Conservation (phyloP, 1,140 invertebrate genomes). For the Pachypsylla venusta region DNA sequence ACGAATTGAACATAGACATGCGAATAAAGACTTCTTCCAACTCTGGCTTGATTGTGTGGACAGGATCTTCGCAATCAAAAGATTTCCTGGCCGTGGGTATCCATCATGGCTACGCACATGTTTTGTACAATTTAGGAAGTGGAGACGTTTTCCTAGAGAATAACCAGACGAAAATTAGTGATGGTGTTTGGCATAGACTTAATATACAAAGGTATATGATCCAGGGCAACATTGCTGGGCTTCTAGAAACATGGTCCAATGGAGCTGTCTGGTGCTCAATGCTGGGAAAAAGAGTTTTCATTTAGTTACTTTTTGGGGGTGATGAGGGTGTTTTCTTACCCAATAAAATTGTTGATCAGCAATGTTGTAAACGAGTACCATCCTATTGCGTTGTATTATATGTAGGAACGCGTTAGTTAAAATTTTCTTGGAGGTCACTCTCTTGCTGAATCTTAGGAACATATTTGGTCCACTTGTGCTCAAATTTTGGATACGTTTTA, state of each 20-base stretch:
- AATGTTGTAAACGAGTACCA: background rate
- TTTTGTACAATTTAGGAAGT: constrained; percentile 59
- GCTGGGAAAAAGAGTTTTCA: background rate
- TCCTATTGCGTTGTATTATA: constrained; percentile 13
- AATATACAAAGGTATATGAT: constrained; percentile 60
- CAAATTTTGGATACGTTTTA: too few species aligned
- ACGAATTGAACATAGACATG: constrained; percentile 66
- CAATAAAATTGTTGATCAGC: background rate
- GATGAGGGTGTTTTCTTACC: background rate
- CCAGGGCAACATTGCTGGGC: background rate
- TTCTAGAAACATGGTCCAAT: background rate
- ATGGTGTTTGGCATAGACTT: constrained; percentile 82
- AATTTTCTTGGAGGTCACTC: too few species aligned
- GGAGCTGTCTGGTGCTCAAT: background rate
- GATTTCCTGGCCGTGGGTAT: constrained; percentile 72
- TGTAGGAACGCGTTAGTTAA: constrained; percentile 16
- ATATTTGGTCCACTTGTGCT: too few species aligned
- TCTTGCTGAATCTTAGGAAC: too few species aligned
- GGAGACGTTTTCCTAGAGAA: constrained; percentile 64
- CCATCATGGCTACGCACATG: constrained; percentile 50
- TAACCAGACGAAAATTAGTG: constrained; percentile 73
- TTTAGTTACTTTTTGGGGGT: background rate
- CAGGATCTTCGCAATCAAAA: constrained; percentile 45
- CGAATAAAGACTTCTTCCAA: constrained; percentile 47
- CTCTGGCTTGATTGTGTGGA: constrained; percentile 79